Base-by-base conservation (phyloP, 2,888 invertebrate species). In the Polietes domitor region DNA sequence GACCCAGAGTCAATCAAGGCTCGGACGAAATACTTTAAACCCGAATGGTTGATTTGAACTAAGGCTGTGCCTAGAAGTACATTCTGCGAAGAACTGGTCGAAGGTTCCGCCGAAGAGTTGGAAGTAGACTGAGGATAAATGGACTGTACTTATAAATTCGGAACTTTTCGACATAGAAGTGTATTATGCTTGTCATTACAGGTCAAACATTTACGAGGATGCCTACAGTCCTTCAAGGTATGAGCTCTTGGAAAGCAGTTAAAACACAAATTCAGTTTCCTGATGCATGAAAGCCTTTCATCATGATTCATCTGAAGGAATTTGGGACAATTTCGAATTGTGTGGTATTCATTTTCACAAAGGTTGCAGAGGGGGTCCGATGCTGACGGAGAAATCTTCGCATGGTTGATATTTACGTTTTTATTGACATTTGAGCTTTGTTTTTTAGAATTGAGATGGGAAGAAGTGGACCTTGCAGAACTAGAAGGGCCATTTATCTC, bases 1-100 rank as follows among this genome's bases (percentile, higher is more conserved):
- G 65, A 65, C 19, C 65, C 65, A 1, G 65, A 65, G 41, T 65
- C 65, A 9, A 65, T 41, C 12, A 65, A 19, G 2, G 65, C 65
- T 65, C 41, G 32, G 12, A 19, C 43, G 1, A 0, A 37, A 12
- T 68, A 68, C 6, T 10, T 43, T 0, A 68, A 4, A 10, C 24
- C 43, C 5, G 19, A 12, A 6, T 68, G 43, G 5, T 15, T 19
- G 6, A 68, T 68, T 15, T 41, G 10, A 10, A 68, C 43, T 15
- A 41, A 2, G 0, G 65, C 41, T 1, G 65, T 65, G 12, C 65
- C 65, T 0, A 65, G 41, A 24, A 58, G 26, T 4, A 26, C 26
- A 10, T 26, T 24, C 0, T 58, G 24, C 0, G 12, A 58, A 17
- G 53, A 2, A 21, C 7, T 55, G 17, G 53, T 10, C 9, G 24